Base-by-base conservation (phyloP, 2,888 invertebrate genomes). In the Sarcophaga subvicina region DNA sequence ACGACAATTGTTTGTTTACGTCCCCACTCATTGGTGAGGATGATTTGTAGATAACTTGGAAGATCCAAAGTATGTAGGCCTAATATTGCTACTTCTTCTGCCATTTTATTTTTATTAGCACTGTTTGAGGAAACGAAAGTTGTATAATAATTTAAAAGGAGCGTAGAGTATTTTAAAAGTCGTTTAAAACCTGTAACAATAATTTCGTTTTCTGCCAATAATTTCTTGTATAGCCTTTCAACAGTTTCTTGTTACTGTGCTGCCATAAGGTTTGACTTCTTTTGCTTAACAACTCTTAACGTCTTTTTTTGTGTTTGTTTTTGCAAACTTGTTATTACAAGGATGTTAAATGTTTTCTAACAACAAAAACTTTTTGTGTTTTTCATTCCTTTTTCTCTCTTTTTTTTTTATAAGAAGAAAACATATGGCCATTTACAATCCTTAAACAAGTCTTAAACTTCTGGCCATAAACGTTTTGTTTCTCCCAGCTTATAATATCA, bases 361-460 rank as follows among this genome's bases (percentile, higher is more conserved):
- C 27, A 76, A 66, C 67, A 80, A 80, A 76, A 80, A 73, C 66
- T 80, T 83, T 86, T 83, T 54, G 17, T 54, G 54, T 54, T 67
- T 37, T 37, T 10, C 37, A 0, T 37, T 37, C 10, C 10, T 10
- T 37, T 37, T 8, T 37, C 2, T 37, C 8, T 8, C 37, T 37
- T 4, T 37, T 8, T 37, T 8, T 37, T 8, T 37, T 8, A 10
- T 17, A 71, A 62, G 17, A 14, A 54, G 14, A 54, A 79, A 87
- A 79, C 87, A 87, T 87, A 87, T 87, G 84, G 80, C 80, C 76
- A 85, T 85, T 85, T 80, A 80, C 84, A 85, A 85, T 80, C 76
- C 81, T 76, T 78, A 70, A 81, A 83, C 47, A 76, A 81, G 73
- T 83, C 54, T 54, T 83, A 72, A 76, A 82, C 76, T 87, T 79